Conservation (phyloP, 2,797 vertebrate species). For the Sebastes oblongus region DNA sequence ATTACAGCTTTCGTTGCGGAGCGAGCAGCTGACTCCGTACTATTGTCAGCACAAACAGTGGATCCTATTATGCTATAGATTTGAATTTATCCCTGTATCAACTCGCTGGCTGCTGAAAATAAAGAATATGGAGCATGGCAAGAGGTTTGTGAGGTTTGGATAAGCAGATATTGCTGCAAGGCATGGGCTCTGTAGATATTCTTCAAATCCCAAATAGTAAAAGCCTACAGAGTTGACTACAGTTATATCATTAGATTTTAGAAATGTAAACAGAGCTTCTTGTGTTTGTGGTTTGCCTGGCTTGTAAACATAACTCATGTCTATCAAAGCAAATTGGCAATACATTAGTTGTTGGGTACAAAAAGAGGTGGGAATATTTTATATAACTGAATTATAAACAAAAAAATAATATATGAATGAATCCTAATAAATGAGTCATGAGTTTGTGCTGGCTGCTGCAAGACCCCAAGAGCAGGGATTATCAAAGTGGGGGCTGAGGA, state of each 20-base stretch:
- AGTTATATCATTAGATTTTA: neutral
- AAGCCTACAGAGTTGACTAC: neutral
- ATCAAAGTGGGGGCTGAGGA: too few species aligned
- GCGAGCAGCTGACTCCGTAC: constrained; percentile 39
- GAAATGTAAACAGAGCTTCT: neutral
- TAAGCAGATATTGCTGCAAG: neutral
- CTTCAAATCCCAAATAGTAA: neutral
- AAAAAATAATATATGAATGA: neutral
- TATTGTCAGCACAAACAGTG: constrained; percentile 48
- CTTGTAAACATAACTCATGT: neutral
- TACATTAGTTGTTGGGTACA: neutral
- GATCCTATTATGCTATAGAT: constrained; percentile 50
- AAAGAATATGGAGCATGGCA: neutral
- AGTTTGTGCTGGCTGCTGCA: neutral
- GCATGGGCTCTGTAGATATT: neutral
- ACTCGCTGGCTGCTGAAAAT: constrained; percentile 3
- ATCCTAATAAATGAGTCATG: neutral
- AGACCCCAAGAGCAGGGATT: neutral
- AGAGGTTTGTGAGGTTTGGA: constrained; percentile 5
- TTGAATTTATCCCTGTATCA: constrained; percentile 29
- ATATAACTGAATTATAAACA: neutral
- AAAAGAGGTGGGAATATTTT: neutral
- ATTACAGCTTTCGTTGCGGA: constrained; percentile 37
- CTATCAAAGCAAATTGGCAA: neutral
- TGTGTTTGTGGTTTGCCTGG: neutral